Conservation (phyloP, 2,888 invertebrate species). For the Hyposoter dolosus region DNA sequence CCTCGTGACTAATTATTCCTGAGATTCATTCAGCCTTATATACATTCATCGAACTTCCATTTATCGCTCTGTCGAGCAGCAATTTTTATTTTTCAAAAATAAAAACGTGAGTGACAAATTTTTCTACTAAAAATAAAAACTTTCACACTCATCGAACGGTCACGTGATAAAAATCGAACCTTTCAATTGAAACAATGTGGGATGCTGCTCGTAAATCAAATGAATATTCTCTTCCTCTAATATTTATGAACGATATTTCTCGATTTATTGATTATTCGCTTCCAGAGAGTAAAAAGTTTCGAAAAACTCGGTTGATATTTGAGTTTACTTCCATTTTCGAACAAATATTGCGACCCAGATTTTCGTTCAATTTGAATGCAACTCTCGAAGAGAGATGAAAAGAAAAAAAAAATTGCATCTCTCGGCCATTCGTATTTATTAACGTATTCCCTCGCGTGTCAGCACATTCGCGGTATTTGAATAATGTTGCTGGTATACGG, state of each 20-base stretch:
- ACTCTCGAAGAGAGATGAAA: background rate
- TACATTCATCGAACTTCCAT: background rate
- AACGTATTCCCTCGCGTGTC: conserved; percentile 21
- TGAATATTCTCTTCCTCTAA: background rate
- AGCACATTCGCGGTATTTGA: conserved; percentile 5
- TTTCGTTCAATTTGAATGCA: background rate
- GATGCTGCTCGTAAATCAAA: background rate
- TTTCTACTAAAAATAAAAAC: background rate
- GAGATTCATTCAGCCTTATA: conserved; percentile 14
- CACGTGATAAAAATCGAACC: background rate
- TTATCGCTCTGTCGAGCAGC: background rate
- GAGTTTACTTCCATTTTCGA: background rate
- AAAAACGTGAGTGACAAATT: background rate
- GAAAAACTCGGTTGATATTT: background rate
- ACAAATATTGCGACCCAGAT: background rate
- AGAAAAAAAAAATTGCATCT: background rate
- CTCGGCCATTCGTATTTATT: conserved; percentile 8
- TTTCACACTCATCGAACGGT: background rate
- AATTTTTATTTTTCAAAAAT: background rate
- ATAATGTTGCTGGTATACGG: conserved; percentile 11
- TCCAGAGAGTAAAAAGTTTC: background rate
- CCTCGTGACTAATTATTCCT: conserved; percentile 44
- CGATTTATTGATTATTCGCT: background rate
- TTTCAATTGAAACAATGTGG: background rate
- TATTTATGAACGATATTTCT: background rate